Percentiles rank a stretch among this genome's conserved stretches.
These are phyloP conservation scores for Boulengeromyrus knoepffleri DNA, from an alignment of 2,113 vertebrate species.

Conservation along the genomic window DNA sequence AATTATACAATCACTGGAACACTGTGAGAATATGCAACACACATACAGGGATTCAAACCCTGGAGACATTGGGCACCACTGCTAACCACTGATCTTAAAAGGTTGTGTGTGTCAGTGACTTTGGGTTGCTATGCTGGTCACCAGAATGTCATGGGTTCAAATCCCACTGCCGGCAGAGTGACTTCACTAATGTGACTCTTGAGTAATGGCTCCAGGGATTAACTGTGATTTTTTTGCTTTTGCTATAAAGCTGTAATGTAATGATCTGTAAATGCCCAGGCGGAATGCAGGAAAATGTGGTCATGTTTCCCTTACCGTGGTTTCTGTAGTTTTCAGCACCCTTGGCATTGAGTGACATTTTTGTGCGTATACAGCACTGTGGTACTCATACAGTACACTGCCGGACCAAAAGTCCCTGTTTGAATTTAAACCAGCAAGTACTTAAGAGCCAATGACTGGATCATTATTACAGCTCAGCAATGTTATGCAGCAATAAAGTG, in stretches of 20 bases:
- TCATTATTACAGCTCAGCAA: not conserved
- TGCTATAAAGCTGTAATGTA: not conserved
- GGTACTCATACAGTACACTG: not conserved
- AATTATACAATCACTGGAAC: not conserved
- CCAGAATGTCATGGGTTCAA: not conserved
- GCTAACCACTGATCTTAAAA: not conserved
- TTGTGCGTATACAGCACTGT: not conserved
- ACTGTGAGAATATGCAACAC: not conserved
- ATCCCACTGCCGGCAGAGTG: not conserved
- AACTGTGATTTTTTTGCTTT: not conserved
- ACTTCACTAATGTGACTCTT: not conserved
- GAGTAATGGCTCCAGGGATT: not conserved
- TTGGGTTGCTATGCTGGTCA: not conserved
- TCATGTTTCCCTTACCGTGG: not conserved
- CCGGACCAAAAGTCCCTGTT: not conserved
- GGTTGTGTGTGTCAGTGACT: not conserved
- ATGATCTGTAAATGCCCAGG: not conserved
- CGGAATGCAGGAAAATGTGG: not conserved
- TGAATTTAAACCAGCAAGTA: not conserved
- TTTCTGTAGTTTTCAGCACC: not conserved
- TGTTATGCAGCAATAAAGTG: not conserved
- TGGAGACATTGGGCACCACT: not conserved
- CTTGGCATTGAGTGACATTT: not conserved
- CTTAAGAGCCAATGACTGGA: too few species aligned
- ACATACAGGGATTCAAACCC: not conserved